Base-by-base conservation (phyloP, 2,113 vertebrate species). In the Sigmodon hispidus region DNA sequence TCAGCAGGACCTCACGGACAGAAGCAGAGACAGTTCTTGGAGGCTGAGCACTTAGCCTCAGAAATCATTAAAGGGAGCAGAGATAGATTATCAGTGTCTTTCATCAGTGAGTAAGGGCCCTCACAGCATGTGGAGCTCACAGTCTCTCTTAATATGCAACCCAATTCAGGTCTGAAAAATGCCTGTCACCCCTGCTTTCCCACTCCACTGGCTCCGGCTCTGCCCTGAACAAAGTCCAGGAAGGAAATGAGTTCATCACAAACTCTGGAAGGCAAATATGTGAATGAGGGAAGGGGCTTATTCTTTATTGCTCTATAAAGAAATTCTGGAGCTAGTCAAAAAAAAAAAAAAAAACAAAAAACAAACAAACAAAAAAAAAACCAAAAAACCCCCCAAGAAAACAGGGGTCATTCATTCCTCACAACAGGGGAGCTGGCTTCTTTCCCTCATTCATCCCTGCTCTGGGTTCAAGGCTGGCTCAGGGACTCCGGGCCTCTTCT, bases 331-430 rank as follows among this genome's bases (percentile, higher is more conserved):
- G 70, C 16, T 19, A 17, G 5, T 65, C 31, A 93, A 79, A 87
- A 94, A 72, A 36, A 36, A 91, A 69, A 13, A 75, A n/a, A n/a
- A n/a, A n/a, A n/a, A n/a, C n/a, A n/a, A n/a, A n/a, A n/a, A n/a
- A n/a, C n/a, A n/a, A n/a, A n/a, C n/a, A n/a, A n/a, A n/a, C n/a
- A n/a, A n/a, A n/a, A n/a, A n/a, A n/a, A n/a, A n/a, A n/a, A n/a
- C n/a, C n/a, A n/a, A n/a, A n/a, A n/a, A n/a, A n/a, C n/a, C n/a
- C n/a, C n/a, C n/a, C n/a, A n/a, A n/a, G n/a, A n/a, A n/a, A n/a
- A n/a, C n/a, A n/a, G n/a, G n/a, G 11, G 43, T 21, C 17, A 55
- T 8, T 8, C n/a, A 0, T 45, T 24, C 0, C 26, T 3, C 6
- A 31, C 34, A 77, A 36, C 1, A 24, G 24, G 26, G 21, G 15